Evolutionary conservation across 2,113 vertebrate species (phyloP).

Genomic region (Centropus unirufus): DNA sequence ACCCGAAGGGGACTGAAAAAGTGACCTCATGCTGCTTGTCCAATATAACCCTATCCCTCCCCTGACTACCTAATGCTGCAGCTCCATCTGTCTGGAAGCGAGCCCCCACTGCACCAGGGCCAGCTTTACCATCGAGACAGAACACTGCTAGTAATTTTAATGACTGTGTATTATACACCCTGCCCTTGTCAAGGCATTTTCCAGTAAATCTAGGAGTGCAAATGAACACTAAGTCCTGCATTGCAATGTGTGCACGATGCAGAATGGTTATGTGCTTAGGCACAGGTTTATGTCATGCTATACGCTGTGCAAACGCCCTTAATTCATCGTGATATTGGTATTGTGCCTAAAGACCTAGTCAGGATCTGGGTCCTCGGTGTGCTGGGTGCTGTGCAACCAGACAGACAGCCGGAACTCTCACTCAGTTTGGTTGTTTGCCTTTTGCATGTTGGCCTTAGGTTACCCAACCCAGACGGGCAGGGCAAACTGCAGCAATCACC

Average conservation of each 20-base stretch:
- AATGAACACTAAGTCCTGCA: neutral
- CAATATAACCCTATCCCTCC: slow-evolving; percentile 7
- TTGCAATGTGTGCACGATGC: accelerated
- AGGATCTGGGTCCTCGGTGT: neutral
- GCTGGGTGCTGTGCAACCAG: neutral
- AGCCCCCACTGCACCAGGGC: neutral
- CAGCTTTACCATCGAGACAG: neutral
- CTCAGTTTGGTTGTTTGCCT: neutral
- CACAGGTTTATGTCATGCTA: neutral
- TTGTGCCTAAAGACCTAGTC: neutral
- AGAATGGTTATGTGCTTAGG: neutral
- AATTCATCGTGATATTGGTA: accelerated
- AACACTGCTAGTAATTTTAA: neutral
- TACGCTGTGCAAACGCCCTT: neutral
- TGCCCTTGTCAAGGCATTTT: neutral
- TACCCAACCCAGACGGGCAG: neutral
- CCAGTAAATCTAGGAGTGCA: neutral
- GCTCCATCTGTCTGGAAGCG: neutral
- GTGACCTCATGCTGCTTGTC: slow-evolving; percentile 51
- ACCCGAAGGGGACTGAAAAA: slow-evolving; percentile 19
- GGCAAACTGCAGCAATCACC: neutral
- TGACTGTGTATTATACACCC: neutral
- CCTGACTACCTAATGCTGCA: neutral
- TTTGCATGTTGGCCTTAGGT: neutral
- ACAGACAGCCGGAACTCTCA: neutral